Evolutionary conservation across 1,140 invertebrate genomes (phyloP).

Genomic region (Dreissena rostriformis): DNA sequence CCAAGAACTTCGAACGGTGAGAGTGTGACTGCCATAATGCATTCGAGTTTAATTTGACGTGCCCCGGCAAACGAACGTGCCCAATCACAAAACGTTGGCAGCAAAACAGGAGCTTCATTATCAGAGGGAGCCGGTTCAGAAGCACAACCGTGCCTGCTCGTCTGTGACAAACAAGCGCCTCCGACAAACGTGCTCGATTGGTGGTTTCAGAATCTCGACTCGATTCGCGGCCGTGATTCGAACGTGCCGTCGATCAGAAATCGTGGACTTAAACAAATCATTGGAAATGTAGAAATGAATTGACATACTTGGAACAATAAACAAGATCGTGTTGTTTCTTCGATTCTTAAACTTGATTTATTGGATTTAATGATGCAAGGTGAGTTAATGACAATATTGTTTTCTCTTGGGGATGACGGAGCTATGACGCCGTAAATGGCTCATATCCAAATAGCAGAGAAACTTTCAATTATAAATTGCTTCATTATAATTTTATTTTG

Average conservation of each 20-base stretch:
- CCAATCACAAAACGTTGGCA: constrained; percentile 25
- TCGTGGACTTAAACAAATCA: constrained; percentile 32
- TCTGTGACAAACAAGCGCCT: constrained; percentile 37
- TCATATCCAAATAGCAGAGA: neutral
- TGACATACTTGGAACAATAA: constrained; percentile 24
- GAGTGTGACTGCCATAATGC: constrained; percentile 49
- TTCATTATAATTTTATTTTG: too few relatives aligned
- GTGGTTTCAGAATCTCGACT: constrained; percentile 42
- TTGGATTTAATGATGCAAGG: constrained; percentile 47
- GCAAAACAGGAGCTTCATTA: neutral
- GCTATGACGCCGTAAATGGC: neutral
- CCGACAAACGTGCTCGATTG: constrained; percentile 43
- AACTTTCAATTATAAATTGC: too few relatives aligned
- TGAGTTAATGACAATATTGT: constrained; percentile 14
- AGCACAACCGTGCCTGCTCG: neutral
- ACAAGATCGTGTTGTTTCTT: constrained; percentile 43
- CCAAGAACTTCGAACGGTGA: neutral
- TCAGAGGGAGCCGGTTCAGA: neutral
- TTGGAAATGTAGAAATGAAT: constrained; percentile 47
- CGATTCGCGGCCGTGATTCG: constrained; percentile 27
- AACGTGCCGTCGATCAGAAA: constrained; percentile 52
- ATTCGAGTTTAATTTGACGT: constrained; percentile 50
- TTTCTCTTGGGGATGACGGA: too few relatives aligned
- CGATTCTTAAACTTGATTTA: constrained; percentile 45
- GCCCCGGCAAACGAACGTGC: constrained; percentile 38